Base-by-base conservation (phyloP, 2,888 invertebrate genomes). In the Drosophila kanekoi region DNA sequence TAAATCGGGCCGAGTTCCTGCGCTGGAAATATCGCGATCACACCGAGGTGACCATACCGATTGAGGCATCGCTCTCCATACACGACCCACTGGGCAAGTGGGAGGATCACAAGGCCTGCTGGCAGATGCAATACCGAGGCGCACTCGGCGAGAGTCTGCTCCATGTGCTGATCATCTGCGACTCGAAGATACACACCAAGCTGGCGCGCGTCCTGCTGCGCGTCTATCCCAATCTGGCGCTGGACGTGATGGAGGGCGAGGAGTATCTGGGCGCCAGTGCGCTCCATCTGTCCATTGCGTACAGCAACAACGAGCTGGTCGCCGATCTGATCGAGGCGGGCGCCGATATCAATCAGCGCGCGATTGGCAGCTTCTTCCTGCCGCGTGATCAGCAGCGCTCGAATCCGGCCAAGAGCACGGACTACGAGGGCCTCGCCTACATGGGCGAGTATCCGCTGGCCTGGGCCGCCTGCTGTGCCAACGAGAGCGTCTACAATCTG, bases 381-480 rank as follows among this genome's bases (percentile, higher is more conserved):
- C 99, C 99, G 0, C 95, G 97, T 14, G 99, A 99, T 91, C 98
- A 98, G 92, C 99, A 98, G 91, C 93, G 94, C 58, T 94, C 95
- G 8, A 95, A 95, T 59, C 96, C 97, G 1, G 94, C 95, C 0
- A 95, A 96, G 78, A 95, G 95, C 83, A 98, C 98, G 0, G 98
- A 98, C 91, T 99, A 98, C 93, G 98, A 98, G 93, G 99, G 99
- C 1, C 94, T 98, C 81, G 98, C 99, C 0, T 99, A 99, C 92
- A 94, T 99, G 72, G 99, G 99, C 0, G 99, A 99, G 92, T 99
- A 97, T 91, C 99, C 99, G 0, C 93, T 99, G 56, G 97, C 99
- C 0, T 99, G 99, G 97, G 97, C 99, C 0, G 99, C 99, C 0
- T 99, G 99, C 92, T 97, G 98, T 90, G 98, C 98, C 66, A 98